Base-by-base conservation (phyloP, 2,797 vertebrate genomes). In the Apogon hyalosoma region DNA sequence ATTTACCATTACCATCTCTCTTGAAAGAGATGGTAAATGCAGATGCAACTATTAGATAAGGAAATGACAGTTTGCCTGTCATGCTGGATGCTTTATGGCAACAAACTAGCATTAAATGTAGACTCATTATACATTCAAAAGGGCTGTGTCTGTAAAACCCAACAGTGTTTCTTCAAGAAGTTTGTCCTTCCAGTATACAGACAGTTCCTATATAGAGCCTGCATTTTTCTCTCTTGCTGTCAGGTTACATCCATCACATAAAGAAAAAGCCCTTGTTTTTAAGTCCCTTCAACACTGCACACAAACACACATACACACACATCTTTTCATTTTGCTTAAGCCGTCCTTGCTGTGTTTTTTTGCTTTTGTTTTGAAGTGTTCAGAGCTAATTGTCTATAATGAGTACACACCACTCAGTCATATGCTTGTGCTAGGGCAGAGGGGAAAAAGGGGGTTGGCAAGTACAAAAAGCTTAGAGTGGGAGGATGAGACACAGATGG, bases 331-430 rank as follows among this genome's bases (percentile, higher is more conserved):
- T 69, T 63, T 28, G 33, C 53, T 59, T 2, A 39, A 40, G 31
- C 72, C 48, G 47, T 7, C 9, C 43, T 69, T 1, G 3, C 21
- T 73, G 51, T 69, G 59, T 67, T 78, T 38, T 67, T 69, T 75
- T 52, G 36, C 51, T 73, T 79, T 73, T 83, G 63, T 81, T 82
- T 72, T 73, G 49, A 77, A 61, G 54, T 67, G 58, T 83, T 83
- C 75, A 68, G 62, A 73, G 74, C 33, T 85, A 78, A 89, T 90
- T 52, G 16, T 68, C 57, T 69, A 59, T 85, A 88, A 90, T 90
- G 87, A 91, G 77, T 70, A 69, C 77, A 57, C 79, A 76, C 59
- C 52, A 53, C 47, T 80, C 54, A 39, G 54, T 68, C 61, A 50
- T 63, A 50, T 52, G 47, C 67, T 50, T 74, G 56, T 69, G 55